Conservation (phyloP, 2,888 invertebrate genomes). For the Lutraria lutraria region DNA sequence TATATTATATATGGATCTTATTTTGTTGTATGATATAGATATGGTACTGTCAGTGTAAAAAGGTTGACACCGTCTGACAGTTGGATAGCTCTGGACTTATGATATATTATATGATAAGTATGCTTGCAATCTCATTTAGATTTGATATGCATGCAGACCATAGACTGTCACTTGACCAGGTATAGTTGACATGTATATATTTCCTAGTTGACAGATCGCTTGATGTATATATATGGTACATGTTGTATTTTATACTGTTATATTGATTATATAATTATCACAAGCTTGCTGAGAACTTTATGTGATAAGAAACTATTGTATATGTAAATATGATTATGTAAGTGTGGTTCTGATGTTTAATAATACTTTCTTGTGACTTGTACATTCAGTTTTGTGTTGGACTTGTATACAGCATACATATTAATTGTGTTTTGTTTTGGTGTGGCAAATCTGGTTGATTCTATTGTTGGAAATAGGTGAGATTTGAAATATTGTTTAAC, state of each 20-base stretch:
- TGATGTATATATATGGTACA: neutral
- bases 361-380: neutral
- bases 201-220: neutral
- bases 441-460: too few relatives aligned
- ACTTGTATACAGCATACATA: neutral
- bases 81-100: too few relatives aligned
- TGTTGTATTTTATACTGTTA: neutral
- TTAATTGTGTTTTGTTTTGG: too few relatives aligned
- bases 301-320: neutral
- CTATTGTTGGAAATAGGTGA: too few relatives aligned
- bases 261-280: slow-evolving; percentile 26
- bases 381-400: neutral
- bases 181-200: neutral
- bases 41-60: neutral
- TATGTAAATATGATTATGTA: neutral
- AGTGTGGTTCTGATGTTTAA: neutral
- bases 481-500: too few relatives aligned
- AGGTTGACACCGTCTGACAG: neutral
- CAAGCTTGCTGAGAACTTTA: neutral
- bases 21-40: neutral
- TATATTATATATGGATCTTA: neutral
- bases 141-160: neutral
- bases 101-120: too few relatives aligned
- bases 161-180: neutral
- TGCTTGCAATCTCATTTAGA: too few relatives aligned